These are phyloP conservation scores for Alloscopus bannaensis DNA, from an alignment of 2,888 invertebrate species.

Conservation along the genomic window DNA sequence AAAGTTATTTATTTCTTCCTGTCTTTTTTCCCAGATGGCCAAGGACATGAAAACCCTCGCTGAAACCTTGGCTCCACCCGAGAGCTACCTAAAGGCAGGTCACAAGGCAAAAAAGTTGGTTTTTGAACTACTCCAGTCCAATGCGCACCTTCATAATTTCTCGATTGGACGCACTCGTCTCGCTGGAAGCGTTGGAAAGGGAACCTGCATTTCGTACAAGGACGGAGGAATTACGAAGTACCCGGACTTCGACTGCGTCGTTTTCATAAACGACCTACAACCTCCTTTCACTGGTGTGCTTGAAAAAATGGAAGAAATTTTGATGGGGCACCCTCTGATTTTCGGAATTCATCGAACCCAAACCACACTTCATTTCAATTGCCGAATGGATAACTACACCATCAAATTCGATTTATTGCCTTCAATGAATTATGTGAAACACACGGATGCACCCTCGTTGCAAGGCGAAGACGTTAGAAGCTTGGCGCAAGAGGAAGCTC, in stretches of 20 bases:
- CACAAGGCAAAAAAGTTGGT: background rate
- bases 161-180: background rate
- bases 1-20: too few relatives aligned
- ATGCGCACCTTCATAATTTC: background rate
- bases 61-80: background rate
- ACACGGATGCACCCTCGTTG: background rate
- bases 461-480: background rate
- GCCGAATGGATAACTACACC: too few relatives aligned
- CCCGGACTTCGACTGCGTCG: constrained; percentile 31
- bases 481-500: too few relatives aligned
- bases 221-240: background rate
- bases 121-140: background rate
- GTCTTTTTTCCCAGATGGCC: too few relatives aligned
- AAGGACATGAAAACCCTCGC: constrained; percentile 4
- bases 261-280: constrained; percentile 13
- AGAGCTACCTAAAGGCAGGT: background rate
- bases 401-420: constrained; percentile 25
- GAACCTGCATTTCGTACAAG: background rate
- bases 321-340: background rate
- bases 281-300: constrained; percentile 16
- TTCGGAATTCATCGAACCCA: too few relatives aligned
- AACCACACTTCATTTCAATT: too few relatives aligned
- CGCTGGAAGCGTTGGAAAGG: constrained; percentile 25
- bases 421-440: constrained; percentile 14
- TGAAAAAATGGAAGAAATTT: background rate